These are phyloP conservation scores for Morone saxatilis DNA, from an alignment of 2,113 vertebrate species.

Conservation along the genomic window DNA sequence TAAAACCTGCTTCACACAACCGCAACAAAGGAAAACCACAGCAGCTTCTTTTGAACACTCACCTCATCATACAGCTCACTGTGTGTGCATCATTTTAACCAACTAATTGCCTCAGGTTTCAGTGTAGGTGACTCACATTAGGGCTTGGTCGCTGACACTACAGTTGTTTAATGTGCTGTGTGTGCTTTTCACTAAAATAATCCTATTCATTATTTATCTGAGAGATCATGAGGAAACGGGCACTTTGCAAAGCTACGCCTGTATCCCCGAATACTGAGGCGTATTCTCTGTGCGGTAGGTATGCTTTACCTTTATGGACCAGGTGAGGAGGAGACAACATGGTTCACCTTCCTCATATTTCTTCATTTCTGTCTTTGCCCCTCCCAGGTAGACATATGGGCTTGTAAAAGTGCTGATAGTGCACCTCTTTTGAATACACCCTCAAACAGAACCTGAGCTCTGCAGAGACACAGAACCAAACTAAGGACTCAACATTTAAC, in stretches of 20 bases:
- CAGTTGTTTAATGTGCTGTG: background rate
- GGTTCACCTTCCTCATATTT: background rate
- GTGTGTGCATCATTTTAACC: conserved; percentile 57
- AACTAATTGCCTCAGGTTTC: conserved; percentile 64
- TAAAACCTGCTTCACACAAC: conserved; percentile 58
- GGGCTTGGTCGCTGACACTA: conserved; percentile 1
- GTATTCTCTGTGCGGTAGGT: conserved; percentile 24
- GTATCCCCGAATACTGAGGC: background rate
- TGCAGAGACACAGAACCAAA: background rate
- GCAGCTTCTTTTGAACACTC: conserved; percentile 48
- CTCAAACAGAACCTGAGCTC: conserved; percentile 6
- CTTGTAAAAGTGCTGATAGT: conserved; percentile 31
- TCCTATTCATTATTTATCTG: background rate
- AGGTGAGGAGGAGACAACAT: conserved; percentile 36
- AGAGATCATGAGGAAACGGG: background rate
- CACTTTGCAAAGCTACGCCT: background rate
- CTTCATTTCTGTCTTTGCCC: background rate
- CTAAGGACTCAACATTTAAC: background rate
- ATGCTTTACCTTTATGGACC: conserved; percentile 11
- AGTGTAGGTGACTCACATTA: conserved; percentile 34
- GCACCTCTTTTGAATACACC: conserved; percentile 2
- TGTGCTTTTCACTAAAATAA: conserved; percentile 10
- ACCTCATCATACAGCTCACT: conserved; percentile 48
- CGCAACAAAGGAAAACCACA: conserved; percentile 39
- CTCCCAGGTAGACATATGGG: background rate